Base-by-base conservation (phyloP, 2,797 vertebrate genomes). In the Poecilia wingei region DNA sequence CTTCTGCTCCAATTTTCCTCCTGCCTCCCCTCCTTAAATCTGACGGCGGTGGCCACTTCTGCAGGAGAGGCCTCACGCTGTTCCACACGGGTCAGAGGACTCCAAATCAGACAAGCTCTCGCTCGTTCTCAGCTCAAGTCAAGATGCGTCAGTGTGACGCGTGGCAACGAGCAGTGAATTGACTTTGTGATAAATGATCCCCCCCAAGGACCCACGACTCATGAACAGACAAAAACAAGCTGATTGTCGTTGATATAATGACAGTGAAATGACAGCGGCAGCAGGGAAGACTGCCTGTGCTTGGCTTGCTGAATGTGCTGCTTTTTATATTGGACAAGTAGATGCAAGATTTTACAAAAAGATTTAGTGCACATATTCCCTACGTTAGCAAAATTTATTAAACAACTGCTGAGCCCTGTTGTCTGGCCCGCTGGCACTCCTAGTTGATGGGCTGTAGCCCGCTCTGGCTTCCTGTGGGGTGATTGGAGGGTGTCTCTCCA, bases 151-250 rank as follows among this genome's bases (percentile, higher is more conserved):
- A 87, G 87, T 41, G 68, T 84, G 86, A 90, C 83, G 55, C 83
- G 87, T 83, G 86, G 84, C 64, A 70, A 45, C 25, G 53, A 83
- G 84, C 83, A 59, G 81, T 47, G 18, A 0, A 77, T 64, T 51
- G 92, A 86, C 87, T 77, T 85, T 1, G 20, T 91, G 93, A 93
- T 89, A 45, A 91, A 91, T 85, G 86, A 82, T 16, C 39, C 82
- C 0, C 0, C 69, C 76, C 8, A 66, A 83, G 46, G 81, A 80
- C 18, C 74, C 16, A 22, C 59, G 13, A 82, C 84, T 89, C 79
- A 79, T 79, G 84, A 85, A 86, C 3, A 13, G 70, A 75, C 36
- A 59, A 78, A 84, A 88, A 68, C 64, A 79, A 72, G 71, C 80
- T 31, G 79, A 69, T 76, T 76, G 80, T 82, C 81, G 77, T 82